Percentiles rank a stretch among this genome's conserved stretches.
phyloP scores from a whole-genome alignment of 2,113 vertebrate genomes.

The Rhinolophus sinicus region DNA sequence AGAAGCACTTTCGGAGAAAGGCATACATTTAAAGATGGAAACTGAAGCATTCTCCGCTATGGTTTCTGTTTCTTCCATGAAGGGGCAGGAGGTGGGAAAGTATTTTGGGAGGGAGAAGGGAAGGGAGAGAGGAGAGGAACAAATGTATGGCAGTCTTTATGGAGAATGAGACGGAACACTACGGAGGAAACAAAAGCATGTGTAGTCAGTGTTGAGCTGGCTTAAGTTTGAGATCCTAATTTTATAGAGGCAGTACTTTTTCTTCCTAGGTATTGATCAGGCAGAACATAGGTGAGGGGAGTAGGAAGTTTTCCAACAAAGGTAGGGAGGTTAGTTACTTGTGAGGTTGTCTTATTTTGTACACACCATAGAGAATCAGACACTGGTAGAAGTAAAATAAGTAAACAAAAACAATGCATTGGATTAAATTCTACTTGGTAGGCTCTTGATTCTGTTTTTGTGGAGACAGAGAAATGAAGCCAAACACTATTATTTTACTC shows the following conservation, averaged over 20 bases:
- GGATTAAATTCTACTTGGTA: neutral
- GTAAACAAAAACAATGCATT: neutral
- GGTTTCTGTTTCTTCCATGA: neutral
- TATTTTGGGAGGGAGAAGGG: neutral
- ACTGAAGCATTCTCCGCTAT: neutral
- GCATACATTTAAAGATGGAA: neutral
- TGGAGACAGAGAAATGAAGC: neutral
- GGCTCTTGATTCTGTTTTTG: neutral
- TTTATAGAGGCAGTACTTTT: neutral
- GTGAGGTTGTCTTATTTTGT: neutral
- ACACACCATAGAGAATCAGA: neutral
- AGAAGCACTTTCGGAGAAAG: neutral
- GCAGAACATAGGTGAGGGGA: neutral
- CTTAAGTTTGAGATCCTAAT: neutral
- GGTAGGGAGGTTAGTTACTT: neutral
- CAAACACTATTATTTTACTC: neutral
- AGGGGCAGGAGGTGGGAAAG: neutral
- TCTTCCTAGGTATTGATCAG: neutral
- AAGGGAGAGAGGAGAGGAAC: neutral
- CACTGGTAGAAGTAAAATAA: neutral
- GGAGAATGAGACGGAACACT: neutral
- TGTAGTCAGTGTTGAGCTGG: neutral
- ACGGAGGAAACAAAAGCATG: too few species aligned
- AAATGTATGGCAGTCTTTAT: too few species aligned
- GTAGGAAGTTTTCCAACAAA: neutral